These are phyloP conservation scores for Tetragnatha montana DNA, from an alignment of 2,888 invertebrate species.

Conservation along the genomic window DNA sequence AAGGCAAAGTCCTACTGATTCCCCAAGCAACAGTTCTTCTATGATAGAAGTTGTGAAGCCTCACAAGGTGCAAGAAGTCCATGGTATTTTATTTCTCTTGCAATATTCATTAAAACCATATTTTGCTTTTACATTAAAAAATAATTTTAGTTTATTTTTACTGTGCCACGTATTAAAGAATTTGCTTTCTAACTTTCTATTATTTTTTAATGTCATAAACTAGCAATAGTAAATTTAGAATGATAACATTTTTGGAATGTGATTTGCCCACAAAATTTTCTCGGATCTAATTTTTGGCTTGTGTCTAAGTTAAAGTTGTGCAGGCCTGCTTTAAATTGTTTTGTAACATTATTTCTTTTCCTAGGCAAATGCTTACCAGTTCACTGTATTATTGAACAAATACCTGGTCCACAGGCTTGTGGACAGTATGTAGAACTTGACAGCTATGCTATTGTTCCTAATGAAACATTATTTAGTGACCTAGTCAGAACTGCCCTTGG, in stretches of 20 bases:
- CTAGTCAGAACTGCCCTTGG: conserved; percentile 93
- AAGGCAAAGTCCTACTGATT: conserved; percentile 52
- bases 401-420: conserved; percentile 73
- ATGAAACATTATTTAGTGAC: conserved; percentile 90
- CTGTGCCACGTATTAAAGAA: not conserved
- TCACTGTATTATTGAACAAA: conserved; percentile 93
- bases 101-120: too few species aligned
- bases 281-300: too few species aligned
- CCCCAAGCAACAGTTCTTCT: conserved; percentile 16
- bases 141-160: not conserved
- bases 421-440: conserved; percentile 87
- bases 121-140: too few species aligned
- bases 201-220: too few species aligned
- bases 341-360: conserved; percentile 75
- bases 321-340: too few species aligned
- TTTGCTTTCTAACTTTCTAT: too few species aligned
- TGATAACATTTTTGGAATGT: too few species aligned
- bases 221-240: too few species aligned
- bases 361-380: conserved; percentile 92
- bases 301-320: too few species aligned
- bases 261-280: too few species aligned
- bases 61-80: conserved; percentile 24
- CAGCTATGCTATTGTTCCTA: conserved; percentile 96
- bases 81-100: conserved; percentile 29
- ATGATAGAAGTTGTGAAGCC: conserved; percentile 29